phyloP scores from a whole-genome alignment of 1,140 invertebrate species.

The Bombus sibiricus region DNA sequence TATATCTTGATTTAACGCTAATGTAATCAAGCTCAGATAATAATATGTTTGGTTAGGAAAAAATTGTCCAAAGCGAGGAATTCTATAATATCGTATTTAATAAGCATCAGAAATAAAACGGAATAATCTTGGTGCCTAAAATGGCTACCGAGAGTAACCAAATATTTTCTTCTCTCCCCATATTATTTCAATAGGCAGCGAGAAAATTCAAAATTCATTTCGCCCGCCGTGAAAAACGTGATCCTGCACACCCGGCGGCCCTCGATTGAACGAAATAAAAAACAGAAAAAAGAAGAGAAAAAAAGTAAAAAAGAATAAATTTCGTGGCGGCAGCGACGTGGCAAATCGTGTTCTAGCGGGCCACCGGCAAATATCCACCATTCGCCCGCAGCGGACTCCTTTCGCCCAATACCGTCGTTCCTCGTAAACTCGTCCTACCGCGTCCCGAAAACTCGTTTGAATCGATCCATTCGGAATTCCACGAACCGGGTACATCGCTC shows the following conservation, averaged over 20 bases:
- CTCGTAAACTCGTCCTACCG: constrained; percentile 71
- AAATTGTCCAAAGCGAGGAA: too few species aligned
- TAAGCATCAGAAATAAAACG: too few species aligned
- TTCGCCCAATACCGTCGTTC: constrained; percentile 70
- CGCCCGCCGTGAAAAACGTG: constrained; percentile 29
- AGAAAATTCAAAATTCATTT: constrained; percentile 32
- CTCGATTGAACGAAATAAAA: constrained; percentile 52
- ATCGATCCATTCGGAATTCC: constrained; percentile 68
- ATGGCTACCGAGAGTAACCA: neutral
- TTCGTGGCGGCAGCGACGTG: constrained; percentile 59
- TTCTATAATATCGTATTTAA: too few species aligned
- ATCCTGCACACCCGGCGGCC: constrained; percentile 43
- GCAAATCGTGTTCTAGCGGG: constrained; percentile 70
- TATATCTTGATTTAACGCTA: too few species aligned
- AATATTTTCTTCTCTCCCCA: neutral
- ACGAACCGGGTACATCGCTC: constrained; percentile 59
- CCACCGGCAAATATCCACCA: constrained; percentile 70
- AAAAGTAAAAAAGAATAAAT: constrained; percentile 65
- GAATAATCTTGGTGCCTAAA: neutral
- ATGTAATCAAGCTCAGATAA: too few species aligned
- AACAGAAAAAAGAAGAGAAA: neutral
- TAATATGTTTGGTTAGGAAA: too few species aligned
- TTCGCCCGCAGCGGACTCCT: constrained; percentile 66
- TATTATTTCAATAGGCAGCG: neutral
- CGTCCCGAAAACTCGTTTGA: constrained; percentile 68